phyloP scores from a whole-genome alignment of 2,797 vertebrate genomes.

The Choloepus didactylus region DNA sequence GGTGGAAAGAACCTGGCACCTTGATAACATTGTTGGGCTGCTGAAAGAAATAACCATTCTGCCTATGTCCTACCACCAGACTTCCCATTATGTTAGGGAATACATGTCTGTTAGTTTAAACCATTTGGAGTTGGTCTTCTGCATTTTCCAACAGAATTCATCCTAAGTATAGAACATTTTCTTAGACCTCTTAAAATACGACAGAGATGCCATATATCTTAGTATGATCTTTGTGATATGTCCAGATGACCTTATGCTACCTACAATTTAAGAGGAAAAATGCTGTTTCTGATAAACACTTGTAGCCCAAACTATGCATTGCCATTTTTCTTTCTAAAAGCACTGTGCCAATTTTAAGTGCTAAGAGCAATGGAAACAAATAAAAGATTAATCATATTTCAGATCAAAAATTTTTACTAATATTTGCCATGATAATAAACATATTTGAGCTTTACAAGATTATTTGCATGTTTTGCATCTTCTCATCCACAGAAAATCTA shows the following conservation, averaged over 20 bases:
- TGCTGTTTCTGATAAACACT: background rate
- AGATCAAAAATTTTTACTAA: background rate
- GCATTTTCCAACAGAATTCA: background rate
- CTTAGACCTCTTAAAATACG: background rate
- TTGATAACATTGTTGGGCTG: background rate
- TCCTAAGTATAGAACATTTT: background rate
- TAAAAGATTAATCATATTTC: background rate
- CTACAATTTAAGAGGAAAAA: background rate
- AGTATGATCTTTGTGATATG: background rate
- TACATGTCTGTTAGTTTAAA: background rate
- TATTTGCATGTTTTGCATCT: constrained; percentile 22
- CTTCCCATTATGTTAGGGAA: background rate
- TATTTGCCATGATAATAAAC: background rate
- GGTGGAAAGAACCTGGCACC: background rate
- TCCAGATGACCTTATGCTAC: background rate
- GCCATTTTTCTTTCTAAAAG: constrained; percentile 28
- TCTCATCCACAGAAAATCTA: background rate
- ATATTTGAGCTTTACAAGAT: background rate
- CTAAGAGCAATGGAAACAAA: background rate
- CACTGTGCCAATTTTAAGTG: constrained; percentile 35
- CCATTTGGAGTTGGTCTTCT: background rate
- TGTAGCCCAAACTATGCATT: background rate
- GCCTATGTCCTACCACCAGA: background rate
- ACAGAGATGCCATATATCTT: background rate
- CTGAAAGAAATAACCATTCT: constrained; percentile 3